Evolutionary conservation across 2,797 vertebrate genomes (phyloP), one percentile per base, ranked within the genome.

Genomic region (Anomalospiza imberbis): DNA sequence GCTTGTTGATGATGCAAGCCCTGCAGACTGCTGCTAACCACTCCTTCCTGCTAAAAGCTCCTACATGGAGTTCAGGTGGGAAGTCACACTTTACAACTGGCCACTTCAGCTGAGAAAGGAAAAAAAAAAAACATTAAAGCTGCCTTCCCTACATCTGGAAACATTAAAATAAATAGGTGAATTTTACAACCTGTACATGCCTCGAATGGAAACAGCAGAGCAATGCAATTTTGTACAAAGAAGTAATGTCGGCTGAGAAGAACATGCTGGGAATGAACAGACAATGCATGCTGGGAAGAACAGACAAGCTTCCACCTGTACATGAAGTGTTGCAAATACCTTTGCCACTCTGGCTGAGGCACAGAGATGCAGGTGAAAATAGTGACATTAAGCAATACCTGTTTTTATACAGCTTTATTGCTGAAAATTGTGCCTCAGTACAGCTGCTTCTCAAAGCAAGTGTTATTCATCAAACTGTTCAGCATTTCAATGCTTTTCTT

Each of bases 251-350:
- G 61, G 14, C n/a, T 93, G 34, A 34, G 34, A 34, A 34, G 34
- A 34, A 34, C 34, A 34, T 34, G 34, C 34, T 34, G 34, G 34
- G 34, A 34, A 34, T 34, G 34, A 34, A 34, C 34, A 34, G 34
- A 34, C 8, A 34, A 34, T 34, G 34, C 48, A 31, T 34, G 36
- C 51, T 66, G 66, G 51, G 72, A 88, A 86, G 36, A 12, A 53
- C 17, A 48, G 66, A 18, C 85, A 91, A 72, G 73, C 26, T 88
- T 91, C 40, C 51, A 91, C 70, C 32, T 81, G 72, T 26, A 19
- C 19, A 12, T 17, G 2, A 36, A 48, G 17, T 66, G 36, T 72
- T 92, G 61, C 51, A 92, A 74, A 60, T 36, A 40, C 32, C 7
- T 21, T 66, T 72, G 54, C 25, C 16, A 2, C 31, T 34, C 62